Base-by-base conservation (phyloP, 2,797 vertebrate species). In the Nannoperca obscura region DNA sequence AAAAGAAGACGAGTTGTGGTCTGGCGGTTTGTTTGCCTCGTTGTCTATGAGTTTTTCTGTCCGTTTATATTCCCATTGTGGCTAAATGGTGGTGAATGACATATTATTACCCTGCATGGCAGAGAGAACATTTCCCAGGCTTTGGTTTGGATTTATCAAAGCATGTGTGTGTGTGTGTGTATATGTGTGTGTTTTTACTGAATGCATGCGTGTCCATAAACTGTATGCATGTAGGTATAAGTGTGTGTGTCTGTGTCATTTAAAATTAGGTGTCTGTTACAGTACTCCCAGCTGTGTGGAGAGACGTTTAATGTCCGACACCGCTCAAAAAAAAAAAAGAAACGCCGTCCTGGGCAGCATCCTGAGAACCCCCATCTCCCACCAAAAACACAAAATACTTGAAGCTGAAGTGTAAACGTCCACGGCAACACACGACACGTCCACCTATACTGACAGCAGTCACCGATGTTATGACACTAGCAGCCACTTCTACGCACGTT, bases 101-200 rank as follows among this genome's bases (percentile, higher is more conserved):
- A 88, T 91, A 93, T 70, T 58, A 93, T 78, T 86, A 95, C 96
- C 96, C 98, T 99, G 97, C 98, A 99, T 94, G 95, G 98, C 98
- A 99, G 98, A 96, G 96, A 97, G 95, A 97, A 89, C 91, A 91
- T 95, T 94, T 95, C 94, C 95, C 91, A 93, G 94, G 95, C 96
- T 97, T 97, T 98, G 96, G 97, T 97, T 97, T 86, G 89, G 87
- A 95, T 89, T 90, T 78, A 80, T 92, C 87, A 89, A 86, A 89
- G 89, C 94, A 85, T 89, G 88, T 88, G 88, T 93, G 42, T 27
- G 24, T 27, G 24, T 27, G 24, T 27, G 24, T 71, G n/a, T 68
- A 44, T 82, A 65, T 87, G 88, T 85, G 76, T 57, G 74, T 78
- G 78, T 71, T 65, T 92, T 40, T 34, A 68, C 88, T 84, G 88